Base-by-base conservation (phyloP, 2,888 invertebrate genomes). In the Altica lythri region DNA sequence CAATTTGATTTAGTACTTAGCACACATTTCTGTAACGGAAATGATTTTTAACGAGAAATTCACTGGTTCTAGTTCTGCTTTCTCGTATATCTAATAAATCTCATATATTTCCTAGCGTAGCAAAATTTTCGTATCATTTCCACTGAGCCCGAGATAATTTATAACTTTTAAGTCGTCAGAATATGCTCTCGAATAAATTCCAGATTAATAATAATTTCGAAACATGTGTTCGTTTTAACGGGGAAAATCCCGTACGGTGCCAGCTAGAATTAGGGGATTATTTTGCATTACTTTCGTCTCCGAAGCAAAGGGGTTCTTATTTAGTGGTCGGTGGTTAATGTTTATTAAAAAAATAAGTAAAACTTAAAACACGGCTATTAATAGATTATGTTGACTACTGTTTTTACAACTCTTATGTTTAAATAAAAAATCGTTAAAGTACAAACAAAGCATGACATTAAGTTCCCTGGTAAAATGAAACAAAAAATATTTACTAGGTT, bases 171-270 rank as follows among this genome's bases (percentile, higher is more conserved):
- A 45, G 25, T 45, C 34, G 45, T 34, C 45, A 45, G 45, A 34
- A 34, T 45, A 17, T 45, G 45, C 46, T 22, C 12, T 22, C 35
- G 37, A 25, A 46, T 46, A 46, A 46, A 46, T 46, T 46, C 27
- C 35, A 46, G 46, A 46, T 46, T 46, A 46, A 46, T 46, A 46
- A 46, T 53, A 53, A 53, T 53, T 53, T 53, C 29, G 35, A 42
- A 43, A 35, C 53, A 53, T 53, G 37, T 53, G 53, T 53, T 53
- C 47, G 48, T 32, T 48, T 43, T 42, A 40, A 29, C 38, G 14
- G 6, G 19, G 16, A 46, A 53, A 53, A 53, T 53, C 53, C 47
- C 43, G 47, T 53, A 47, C 42, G 42, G 30, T 53, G 14, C 40
- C 47, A 37, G 30, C 34, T 17, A 42, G 47, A 48, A 53, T 53